Evolutionary conservation across 2,113 vertebrate species (phyloP), one percentile per base, ranked within the genome.

Genomic region (Takifugu bimaculatus): DNA sequence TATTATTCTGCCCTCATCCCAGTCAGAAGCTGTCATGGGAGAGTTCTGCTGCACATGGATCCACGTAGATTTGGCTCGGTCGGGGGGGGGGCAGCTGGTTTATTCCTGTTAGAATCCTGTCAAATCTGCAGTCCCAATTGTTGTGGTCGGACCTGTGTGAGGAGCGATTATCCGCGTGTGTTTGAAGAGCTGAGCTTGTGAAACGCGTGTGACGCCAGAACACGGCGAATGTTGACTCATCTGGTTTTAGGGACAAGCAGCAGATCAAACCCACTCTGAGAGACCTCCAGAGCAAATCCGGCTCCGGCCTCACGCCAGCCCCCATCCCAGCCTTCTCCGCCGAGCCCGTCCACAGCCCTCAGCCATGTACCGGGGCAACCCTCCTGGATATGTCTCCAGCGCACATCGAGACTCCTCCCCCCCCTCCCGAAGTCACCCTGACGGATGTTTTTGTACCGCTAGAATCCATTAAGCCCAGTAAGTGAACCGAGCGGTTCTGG

Each of bases 381-480:
- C 43, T 90, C 43, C 68, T 82, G 73, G 85, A 83, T 10, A 28
- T 68, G 74, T 68, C 74, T 6, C 83, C 82, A 0, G 39, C 75
- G 48, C 82, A 61, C 57, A 68, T 84, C 1, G 55, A 91, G 2
- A 0, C 7, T 0, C 64, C 84, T 13, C 63, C 45, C 45, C 45
- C 45, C 1, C 45, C 88, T 42, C 75, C 83, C 0, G 94, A 96
- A 58, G 84, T 94, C 65, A 92, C 93, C 0, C 89, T 98, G 75
- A 86, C 90, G 47, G 93, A 91, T 67, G 84, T 98, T 85, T 93
- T 91, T 82, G 95, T 99, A 82, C 95, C 96, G 60, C 84, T 99
- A 88, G 97, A 98, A 84, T 96, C 96, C 67, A 97, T 98, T 85
- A 96, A 93, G 80, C 96, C 97, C 74, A 99, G 97, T 99, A 88